Conservation (phyloP, 1,140 invertebrate species). For the Ctenoplectra terminalis region DNA sequence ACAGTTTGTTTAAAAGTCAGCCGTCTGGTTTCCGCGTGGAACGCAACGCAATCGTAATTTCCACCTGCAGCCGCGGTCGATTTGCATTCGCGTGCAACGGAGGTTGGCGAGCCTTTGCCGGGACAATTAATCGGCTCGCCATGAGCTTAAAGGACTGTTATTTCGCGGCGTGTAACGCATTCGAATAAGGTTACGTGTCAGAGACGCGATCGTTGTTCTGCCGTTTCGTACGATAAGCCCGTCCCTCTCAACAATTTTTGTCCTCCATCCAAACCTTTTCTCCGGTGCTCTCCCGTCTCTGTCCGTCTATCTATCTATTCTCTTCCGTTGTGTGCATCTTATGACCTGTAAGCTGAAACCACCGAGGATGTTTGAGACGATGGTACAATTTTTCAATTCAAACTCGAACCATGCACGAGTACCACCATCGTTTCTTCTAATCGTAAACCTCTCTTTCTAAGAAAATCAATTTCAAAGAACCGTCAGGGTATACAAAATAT, state of each 20-base stretch:
- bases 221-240: slow-evolving; percentile 18
- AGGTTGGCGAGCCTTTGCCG: slow-evolving; percentile 13
- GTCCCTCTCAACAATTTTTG: slow-evolving; percentile 3
- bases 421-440: no score
- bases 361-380: no score
- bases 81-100: slow-evolving; percentile 60
- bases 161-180: slow-evolving; percentile 60
- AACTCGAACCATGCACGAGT: no score
- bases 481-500: no score
- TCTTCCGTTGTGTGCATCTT: no score
- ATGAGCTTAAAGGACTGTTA: slow-evolving; percentile 61
- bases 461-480: no score
- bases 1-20: slow-evolving; percentile 46
- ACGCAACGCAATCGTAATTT: slow-evolving; percentile 60
- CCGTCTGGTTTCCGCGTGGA: slow-evolving; percentile 48
- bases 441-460: not conserved
- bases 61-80: slow-evolving; percentile 56
- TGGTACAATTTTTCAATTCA: no score
- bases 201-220: slow-evolving; percentile 21
- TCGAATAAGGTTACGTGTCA: slow-evolving; percentile 62
- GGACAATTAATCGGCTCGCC: slow-evolving; percentile 62
- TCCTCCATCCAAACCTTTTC: not conserved
- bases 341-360: no score
- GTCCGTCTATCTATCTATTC: slow-evolving; percentile 1
- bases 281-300: slow-evolving; percentile 14